A percentile compares a stretch with the other conserved stretches of the same genome.
These are phyloP conservation scores for Microtus oregoni DNA, from an alignment of 2,113 vertebrate species.

Conservation along the genomic window DNA sequence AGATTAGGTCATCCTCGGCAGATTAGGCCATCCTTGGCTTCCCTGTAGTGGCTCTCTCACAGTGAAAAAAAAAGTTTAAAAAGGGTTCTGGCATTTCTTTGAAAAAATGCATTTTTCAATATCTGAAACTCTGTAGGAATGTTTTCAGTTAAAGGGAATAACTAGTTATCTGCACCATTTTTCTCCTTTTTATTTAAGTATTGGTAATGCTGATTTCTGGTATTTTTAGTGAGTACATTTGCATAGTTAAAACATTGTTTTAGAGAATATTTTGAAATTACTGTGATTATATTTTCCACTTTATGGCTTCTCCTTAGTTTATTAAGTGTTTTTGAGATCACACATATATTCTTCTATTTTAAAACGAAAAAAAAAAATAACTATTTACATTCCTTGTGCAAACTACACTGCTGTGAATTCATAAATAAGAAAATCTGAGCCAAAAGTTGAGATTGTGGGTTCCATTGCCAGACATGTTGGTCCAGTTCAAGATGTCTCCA, in stretches of 20 bases:
- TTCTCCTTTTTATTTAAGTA: slow-evolving; percentile 85
- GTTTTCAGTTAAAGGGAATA: slow-evolving; percentile 85
- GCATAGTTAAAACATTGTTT: slow-evolving; percentile 80
- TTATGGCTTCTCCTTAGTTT: slow-evolving; percentile 76
- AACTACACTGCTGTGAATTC: slow-evolving; percentile 69
- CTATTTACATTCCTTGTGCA: slow-evolving; percentile 71
- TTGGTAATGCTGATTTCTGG: slow-evolving; percentile 84
- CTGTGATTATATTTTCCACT: slow-evolving; percentile 82
- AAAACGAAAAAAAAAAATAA: slow-evolving; percentile 68
- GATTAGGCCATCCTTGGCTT: slow-evolving; percentile 87
- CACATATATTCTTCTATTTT: slow-evolving; percentile 70
- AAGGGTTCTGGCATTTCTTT: slow-evolving; percentile 85
- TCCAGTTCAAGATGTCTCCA: slow-evolving; percentile 66
- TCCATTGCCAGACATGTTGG: slow-evolving; percentile 53
- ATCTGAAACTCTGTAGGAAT: slow-evolving; percentile 81
- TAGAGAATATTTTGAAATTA: slow-evolving; percentile 82
- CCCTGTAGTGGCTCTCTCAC: slow-evolving; percentile 86
- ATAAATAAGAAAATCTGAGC: slow-evolving; percentile 72
- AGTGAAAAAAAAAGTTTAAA: slow-evolving; percentile 67
- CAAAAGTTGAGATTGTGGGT: slow-evolving; percentile 64
- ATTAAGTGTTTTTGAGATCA: slow-evolving; percentile 74
- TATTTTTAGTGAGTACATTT: slow-evolving; percentile 83
- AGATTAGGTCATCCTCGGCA: slow-evolving; percentile 87
- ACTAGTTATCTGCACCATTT: slow-evolving; percentile 82
- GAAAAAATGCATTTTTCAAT: slow-evolving; percentile 85